Evolutionary conservation across 1,140 invertebrate species (phyloP), one percentile per base, ranked within the genome.

Genomic region (Ceratina japonica): DNA sequence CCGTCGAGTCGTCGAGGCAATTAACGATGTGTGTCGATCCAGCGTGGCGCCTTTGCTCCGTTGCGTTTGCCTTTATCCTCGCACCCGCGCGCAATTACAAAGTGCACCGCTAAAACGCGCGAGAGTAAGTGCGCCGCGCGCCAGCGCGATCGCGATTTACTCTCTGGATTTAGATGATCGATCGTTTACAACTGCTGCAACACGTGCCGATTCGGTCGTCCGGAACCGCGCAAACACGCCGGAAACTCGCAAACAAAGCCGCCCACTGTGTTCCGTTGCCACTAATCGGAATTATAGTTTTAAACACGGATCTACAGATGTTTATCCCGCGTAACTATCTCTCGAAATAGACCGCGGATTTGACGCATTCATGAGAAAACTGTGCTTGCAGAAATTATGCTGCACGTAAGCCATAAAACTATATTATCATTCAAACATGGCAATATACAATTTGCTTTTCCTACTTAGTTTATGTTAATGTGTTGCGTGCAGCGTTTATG

Each of bases 11-110:
- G 81, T 72, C 63, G 81, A 18, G 56, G 51, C 77, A 84, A 84
- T 84, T 84, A 84, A 84, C 77, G 72, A 83, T 69, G 59, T 75
- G 72, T 84, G 83, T 76, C 82, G 82, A 84, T 84, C 56, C 54
- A 59, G 51, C n/a, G 62, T 65, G 68, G 69, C 74, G 64, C 76
- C 56, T 22, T 54, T n/a, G 31, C 22, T 12, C n/a, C 62, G 65
- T 59, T 62, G 80, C 75, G 70, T 75, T 84, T 83, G 80, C 75
- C 71, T 75, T 84, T 83, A 83, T 84, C 80, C 59, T 64, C 52
- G 52, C 59, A 49, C 22, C 54, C 59, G 62, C 69, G 22, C 51
- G 22, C 68, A 76, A 83, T 76, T 71, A 52, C 73, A 58, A 77
- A 49, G 31, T 68, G 56, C 56, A 44, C 66, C 65, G 24, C 72